These are phyloP conservation scores for Auanema sp. DNA, from an alignment of 2,888 invertebrate genomes.

Conservation along the genomic window DNA sequence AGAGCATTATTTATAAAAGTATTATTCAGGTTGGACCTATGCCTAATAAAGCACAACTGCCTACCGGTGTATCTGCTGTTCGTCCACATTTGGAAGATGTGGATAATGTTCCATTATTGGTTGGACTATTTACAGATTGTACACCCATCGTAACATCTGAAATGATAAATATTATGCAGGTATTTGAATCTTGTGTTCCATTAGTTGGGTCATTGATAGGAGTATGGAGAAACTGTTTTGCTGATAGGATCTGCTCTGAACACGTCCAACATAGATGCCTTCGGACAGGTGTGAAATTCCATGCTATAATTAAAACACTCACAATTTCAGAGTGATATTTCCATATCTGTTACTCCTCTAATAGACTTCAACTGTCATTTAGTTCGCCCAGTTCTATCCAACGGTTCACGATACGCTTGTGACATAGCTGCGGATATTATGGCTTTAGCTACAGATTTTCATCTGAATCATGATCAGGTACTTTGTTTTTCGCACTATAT, in stretches of 20 bases:
- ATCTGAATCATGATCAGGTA: conserved; percentile 29
- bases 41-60: conserved; percentile 69
- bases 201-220: conserved; percentile 64
- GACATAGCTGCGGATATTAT: conserved; percentile 31
- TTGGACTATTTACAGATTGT: conserved; percentile 96
- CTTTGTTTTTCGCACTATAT: not conserved
- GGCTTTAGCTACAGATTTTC: conserved; percentile 34
- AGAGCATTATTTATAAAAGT: conserved; percentile 2
- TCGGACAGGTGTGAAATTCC: conserved; percentile 74
- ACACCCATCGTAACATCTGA: conserved; percentile 84
- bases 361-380: conserved; percentile 12
- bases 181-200: not conserved
- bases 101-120: conserved; percentile 94
- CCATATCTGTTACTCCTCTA: conserved; percentile 30
- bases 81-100: conserved; percentile 72
- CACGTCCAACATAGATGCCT: conserved; percentile 85
- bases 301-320: conserved; percentile 74
- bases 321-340: conserved; percentile 27
- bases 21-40: conserved; percentile 33
- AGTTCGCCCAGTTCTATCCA: not conserved
- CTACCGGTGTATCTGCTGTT: conserved; percentile 92
- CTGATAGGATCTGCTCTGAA: conserved; percentile 87
- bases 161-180: conserved; percentile 87
- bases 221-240: conserved; percentile 89
- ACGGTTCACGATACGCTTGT: conserved; percentile 13